These are phyloP conservation scores for Macrobrachium nipponense DNA, from an alignment of 1,140 invertebrate species.

Conservation along the genomic window DNA sequence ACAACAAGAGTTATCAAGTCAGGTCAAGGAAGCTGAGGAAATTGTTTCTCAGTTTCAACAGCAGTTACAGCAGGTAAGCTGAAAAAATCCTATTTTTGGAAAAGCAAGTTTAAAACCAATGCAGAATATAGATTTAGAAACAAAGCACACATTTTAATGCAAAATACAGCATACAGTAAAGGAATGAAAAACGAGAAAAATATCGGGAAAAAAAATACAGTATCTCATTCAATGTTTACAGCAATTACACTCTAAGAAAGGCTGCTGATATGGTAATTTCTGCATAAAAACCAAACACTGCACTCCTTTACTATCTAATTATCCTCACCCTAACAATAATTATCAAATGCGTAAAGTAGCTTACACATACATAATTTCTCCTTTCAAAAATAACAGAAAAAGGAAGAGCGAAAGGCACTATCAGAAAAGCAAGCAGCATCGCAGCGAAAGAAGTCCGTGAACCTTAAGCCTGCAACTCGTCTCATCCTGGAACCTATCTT, in stretches of 20 bases:
- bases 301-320: too few relatives aligned
- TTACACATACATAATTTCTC: background rate
- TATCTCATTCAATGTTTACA: background rate
- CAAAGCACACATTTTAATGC: too few relatives aligned
- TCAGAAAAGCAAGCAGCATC: constrained; percentile 12
- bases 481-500: constrained; percentile 37
- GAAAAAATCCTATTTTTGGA: background rate
- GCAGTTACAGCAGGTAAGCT: constrained; percentile 15
- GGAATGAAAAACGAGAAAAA: too few relatives aligned
- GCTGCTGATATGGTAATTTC: background rate
- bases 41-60: background rate
- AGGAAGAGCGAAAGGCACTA: constrained; percentile 3
- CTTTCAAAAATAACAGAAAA: constrained; percentile 1
- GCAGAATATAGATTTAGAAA: too few relatives aligned
- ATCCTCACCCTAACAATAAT: too few relatives aligned
- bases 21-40: background rate
- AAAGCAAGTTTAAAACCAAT: too few relatives aligned
- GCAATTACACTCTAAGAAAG: background rate
- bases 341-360: too few relatives aligned
- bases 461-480: constrained; percentile 13
- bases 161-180: too few relatives aligned
- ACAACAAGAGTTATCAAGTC: background rate
- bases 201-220: too few relatives aligned
- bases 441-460: background rate
- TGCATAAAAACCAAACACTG: background rate